phyloP scores from a whole-genome alignment of 2,113 vertebrate genomes.

The Laterallus jamaicensis region DNA sequence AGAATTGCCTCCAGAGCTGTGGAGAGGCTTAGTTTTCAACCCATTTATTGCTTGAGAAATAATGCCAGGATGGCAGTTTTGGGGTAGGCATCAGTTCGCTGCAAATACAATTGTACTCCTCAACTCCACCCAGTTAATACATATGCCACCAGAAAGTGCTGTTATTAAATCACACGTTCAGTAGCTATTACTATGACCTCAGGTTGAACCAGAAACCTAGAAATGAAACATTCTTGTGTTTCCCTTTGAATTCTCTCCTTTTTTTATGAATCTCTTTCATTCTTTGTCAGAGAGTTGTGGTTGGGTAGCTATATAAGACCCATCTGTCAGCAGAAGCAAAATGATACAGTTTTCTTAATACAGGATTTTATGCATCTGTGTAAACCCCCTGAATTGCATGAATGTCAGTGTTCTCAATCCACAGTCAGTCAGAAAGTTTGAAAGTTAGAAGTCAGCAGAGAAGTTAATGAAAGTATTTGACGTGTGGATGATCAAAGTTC shows the following conservation, averaged over 20 bases:
- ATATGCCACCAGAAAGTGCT: not conserved
- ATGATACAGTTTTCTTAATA: slow-evolving; percentile 54
- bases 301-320: not conserved
- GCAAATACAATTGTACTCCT: not conserved
- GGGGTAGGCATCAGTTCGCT: not conserved
- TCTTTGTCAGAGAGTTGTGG: slow-evolving; percentile 50
- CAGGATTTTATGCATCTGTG: not conserved
- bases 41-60: not conserved
- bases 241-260: slow-evolving; percentile 38
- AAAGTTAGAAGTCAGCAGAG: slow-evolving; percentile 45
- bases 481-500: slow-evolving; percentile 50
- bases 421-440: slow-evolving; percentile 10
- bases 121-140: not conserved
- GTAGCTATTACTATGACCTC: slow-evolving; percentile 29
- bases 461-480: slow-evolving; percentile 59
- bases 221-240: slow-evolving; percentile 59
- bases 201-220: slow-evolving; percentile 62
- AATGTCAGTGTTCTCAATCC: slow-evolving; percentile 24
- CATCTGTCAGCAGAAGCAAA: slow-evolving; percentile 58
- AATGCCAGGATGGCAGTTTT: not conserved
- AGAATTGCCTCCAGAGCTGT: not conserved
- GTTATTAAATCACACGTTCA: slow-evolving; percentile 23
- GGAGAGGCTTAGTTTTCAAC: not conserved
- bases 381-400: not conserved
- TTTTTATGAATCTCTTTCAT: slow-evolving; percentile 29